Conservation (phyloP, 2,888 invertebrate genomes). For the Caenorhabditis macrosperma region DNA sequence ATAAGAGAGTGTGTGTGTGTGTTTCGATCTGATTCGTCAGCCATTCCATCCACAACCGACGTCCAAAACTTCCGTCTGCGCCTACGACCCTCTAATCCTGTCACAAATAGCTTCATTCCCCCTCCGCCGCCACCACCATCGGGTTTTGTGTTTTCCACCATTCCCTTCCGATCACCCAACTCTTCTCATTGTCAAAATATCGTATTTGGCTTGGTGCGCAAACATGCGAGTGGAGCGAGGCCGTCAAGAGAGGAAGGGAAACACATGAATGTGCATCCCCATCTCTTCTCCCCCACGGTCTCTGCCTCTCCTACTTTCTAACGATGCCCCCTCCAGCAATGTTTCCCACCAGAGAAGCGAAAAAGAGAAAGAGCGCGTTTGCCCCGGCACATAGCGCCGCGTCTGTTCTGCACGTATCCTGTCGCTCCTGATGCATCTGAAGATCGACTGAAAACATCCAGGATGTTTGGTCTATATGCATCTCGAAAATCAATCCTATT, state of each 20-base stretch:
- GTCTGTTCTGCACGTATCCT: slow-evolving; percentile 12
- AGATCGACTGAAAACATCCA: not conserved
- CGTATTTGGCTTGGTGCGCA: slow-evolving; percentile 48
- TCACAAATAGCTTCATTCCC: slow-evolving; percentile 46
- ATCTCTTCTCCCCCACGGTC: not conserved
- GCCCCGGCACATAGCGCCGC: not conserved
- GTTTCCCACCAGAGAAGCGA: slow-evolving; percentile 14
- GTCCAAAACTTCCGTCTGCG: slow-evolving; percentile 36
- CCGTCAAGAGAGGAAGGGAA: not conserved
- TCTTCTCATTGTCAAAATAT: slow-evolving; percentile 36
- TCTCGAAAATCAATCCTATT: not conserved
- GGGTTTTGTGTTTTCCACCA: slow-evolving; percentile 15
- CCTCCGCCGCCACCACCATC: not conserved
- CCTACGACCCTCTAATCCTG: slow-evolving; percentile 33
- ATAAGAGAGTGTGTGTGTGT: slow-evolving; percentile 32
- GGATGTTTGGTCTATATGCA: not conserved
- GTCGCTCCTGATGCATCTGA: not conserved
- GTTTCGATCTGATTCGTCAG: slow-evolving; percentile 47
- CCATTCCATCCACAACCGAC: slow-evolving; percentile 12
- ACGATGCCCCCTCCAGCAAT: not conserved
- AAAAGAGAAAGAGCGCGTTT: not conserved
- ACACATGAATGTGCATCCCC: slow-evolving; percentile 25
- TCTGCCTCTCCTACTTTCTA: slow-evolving; percentile 13
- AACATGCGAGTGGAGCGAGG: slow-evolving; percentile 33
- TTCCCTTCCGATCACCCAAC: slow-evolving; percentile 28